Evolutionary conservation across 2,888 invertebrate species (phyloP).

Genomic region (Rotaria macrura): DNA sequence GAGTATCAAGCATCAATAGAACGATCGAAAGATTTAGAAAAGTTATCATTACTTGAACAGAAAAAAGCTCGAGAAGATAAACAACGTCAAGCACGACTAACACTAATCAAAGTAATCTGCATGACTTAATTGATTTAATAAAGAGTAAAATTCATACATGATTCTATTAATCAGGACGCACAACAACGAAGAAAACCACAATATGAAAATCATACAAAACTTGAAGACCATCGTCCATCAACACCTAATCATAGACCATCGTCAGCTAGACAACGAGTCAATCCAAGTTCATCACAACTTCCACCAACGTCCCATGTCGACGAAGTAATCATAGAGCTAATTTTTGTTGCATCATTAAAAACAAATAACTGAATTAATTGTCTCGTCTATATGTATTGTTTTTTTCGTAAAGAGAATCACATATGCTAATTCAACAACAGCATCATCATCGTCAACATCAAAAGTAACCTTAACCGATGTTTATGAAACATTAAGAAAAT

Average conservation of each 20-base stretch:
- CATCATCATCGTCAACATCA: not conserved
- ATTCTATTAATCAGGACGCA: not conserved
- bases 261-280: too few species aligned
- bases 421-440: not conserved
- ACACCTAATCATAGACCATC: not conserved
- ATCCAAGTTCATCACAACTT: too few species aligned
- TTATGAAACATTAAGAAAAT: slow-evolving; percentile 18
- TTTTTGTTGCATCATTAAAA: too few species aligned
- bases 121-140: too few species aligned
- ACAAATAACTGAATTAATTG: too few species aligned
- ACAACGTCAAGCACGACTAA: not conserved
- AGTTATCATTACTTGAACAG: not conserved
- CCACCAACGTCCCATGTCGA: too few species aligned
- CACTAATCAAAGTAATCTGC: too few species aligned
- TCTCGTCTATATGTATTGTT: too few species aligned
- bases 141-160: too few species aligned
- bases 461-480: slow-evolving; percentile 4
- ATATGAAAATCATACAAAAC: not conserved
- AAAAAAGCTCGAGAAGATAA: slow-evolving; percentile 11
- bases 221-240: too few species aligned
- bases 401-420: too few species aligned
- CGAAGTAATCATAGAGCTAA: too few species aligned
- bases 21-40: not conserved
- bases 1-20: not conserved
- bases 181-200: not conserved